Evolutionary conservation across 2,888 invertebrate genomes (phyloP).

Genomic region (Polydrusus pterygomalis): DNA sequence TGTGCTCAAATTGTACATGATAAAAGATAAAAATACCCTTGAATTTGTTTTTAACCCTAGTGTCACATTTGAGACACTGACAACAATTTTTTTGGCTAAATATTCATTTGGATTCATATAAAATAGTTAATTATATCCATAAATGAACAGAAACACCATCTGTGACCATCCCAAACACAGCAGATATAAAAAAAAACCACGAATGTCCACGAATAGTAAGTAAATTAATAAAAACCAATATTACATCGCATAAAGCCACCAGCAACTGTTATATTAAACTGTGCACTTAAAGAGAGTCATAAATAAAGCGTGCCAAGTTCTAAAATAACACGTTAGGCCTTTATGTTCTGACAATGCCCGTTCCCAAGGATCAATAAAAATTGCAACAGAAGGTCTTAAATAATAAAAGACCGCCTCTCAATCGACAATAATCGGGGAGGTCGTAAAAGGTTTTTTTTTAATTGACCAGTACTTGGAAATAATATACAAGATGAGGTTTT

Average conservation of each 20-base stretch:
- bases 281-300: conserved; percentile 28
- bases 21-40: no score
- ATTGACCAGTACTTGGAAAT: conserved; percentile 28
- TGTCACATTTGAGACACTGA: no score
- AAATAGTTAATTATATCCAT: no score
- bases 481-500: neutral
- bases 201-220: no score
- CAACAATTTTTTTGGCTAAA: no score
- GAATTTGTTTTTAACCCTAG: no score
- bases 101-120: no score
- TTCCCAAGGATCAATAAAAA: conserved; percentile 54
- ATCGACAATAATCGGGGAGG: conserved; percentile 53
- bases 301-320: conserved; percentile 44
- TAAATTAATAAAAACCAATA: conserved; percentile 28
- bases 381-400: conserved; percentile 55
- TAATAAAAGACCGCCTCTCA: conserved; percentile 55
- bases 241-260: conserved; percentile 32
- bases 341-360: conserved; percentile 47
- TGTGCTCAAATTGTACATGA: no score
- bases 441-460: conserved; percentile 39
- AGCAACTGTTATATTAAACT: conserved; percentile 35
- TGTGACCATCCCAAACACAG: no score
- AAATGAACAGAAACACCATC: no score
- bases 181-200: no score
- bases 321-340: conserved; percentile 46